These are phyloP conservation scores for Erinaceus europaeus DNA, from an alignment of 2,113 vertebrate genomes.

Conservation along the genomic window DNA sequence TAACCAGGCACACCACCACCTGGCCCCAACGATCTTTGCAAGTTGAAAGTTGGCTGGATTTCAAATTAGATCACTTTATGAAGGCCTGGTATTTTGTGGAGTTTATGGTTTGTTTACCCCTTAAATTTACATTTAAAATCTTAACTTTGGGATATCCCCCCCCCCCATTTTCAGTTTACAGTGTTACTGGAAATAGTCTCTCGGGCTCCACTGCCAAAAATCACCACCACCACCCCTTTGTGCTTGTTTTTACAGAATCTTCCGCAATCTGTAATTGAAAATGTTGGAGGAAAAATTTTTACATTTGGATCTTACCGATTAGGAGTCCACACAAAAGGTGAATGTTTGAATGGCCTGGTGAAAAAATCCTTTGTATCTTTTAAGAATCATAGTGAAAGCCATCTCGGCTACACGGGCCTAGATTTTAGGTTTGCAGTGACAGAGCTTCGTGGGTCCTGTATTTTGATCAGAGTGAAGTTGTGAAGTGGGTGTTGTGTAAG, in stretches of 20 bases:
- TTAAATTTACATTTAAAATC: background rate
- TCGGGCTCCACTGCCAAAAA: conserved; percentile 50
- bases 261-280: conserved; percentile 89
- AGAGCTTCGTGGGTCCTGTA: no score
- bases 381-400: background rate
- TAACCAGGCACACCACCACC: no score
- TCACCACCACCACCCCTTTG: background rate
- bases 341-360: conserved; percentile 16
- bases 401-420: no score
- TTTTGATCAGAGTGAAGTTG: no score
- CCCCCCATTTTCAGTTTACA: background rate
- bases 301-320: conserved; percentile 93
- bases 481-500: no score
- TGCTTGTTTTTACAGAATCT: conserved; percentile 85
- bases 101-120: background rate
- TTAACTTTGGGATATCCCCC: background rate
- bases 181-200: background rate
- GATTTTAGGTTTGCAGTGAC: background rate
- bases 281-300: conserved; percentile 93
- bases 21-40: no score
- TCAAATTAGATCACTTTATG: background rate
- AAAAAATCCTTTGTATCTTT: conserved; percentile 15
- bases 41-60: conserved; percentile 15
- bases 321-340: conserved; percentile 94
- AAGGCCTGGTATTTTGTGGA: background rate